Evolutionary conservation across 2,888 invertebrate genomes (phyloP), one percentile per base, ranked within the genome.

Genomic region (Archaeoteleia sp.): DNA sequence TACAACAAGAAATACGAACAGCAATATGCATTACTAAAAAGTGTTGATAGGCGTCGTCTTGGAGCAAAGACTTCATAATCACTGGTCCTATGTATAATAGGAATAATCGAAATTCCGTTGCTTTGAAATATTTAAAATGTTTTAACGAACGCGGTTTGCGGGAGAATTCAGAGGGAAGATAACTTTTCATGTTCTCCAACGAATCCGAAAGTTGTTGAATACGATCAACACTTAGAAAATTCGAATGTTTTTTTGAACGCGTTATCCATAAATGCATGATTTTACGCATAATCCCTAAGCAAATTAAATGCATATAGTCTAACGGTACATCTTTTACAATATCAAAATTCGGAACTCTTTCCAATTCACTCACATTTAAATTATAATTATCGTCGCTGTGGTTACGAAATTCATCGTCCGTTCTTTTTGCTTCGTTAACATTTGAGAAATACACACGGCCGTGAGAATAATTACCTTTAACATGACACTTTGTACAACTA

Each of bases 371-470:
- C 7, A 20, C 49, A 6, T 65, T 70, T 20, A 45, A 46, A 37
- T 76, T 72, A 68, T 74, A 71, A 34, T 73, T 61, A 23, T 27
- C 34, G 20, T 76, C 51, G 9, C 15, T 34, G 43, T 53, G 43
- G 1, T 12, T 14, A n/a, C 37, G 12, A 20, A 55, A 43, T 43
- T 55, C 54, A 1, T 3, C 45, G 7, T 45, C 10, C 12, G 54
- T 55, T 30, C 51, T 35, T 30, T 39, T 29, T 0, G n/a, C 7
- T n/a, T 12, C 20, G 12, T 46, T 34, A 2, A 55, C 43, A 10
- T 61, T 1, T 8, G 48, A 35, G 62, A 72, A 72, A 67, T 51
- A 70, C 2, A 70, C 40, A 1, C 63, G 49, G 17, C 45, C 46
- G n/a, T 60, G 30, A 12, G 32, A 14, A 32, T 40, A 51, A 6